Conservation (phyloP, 2,113 vertebrate genomes). For the Cyanoderma ruficeps region DNA sequence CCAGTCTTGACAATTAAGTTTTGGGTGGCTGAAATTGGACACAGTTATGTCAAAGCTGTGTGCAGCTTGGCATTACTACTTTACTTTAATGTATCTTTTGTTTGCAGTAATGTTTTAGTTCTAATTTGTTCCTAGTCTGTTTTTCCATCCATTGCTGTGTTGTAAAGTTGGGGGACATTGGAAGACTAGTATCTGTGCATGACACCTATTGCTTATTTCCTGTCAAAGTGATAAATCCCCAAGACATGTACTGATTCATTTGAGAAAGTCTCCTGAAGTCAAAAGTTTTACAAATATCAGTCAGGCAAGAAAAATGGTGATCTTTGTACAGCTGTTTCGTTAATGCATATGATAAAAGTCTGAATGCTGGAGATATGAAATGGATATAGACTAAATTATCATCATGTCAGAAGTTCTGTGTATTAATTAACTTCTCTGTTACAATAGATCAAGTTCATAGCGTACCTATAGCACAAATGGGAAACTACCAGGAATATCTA, state of each 20-base stretch:
- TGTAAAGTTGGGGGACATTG: not conserved
- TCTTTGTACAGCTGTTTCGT: not conserved
- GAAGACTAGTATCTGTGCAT: not conserved
- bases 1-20: not conserved
- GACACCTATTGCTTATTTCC: not conserved
- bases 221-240: not conserved
- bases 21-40: not conserved
- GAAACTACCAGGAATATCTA: conserved; percentile 96
- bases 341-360: not conserved
- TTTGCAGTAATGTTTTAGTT: not conserved
- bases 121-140: not conserved
- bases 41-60: not conserved
- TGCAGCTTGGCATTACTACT: not conserved
- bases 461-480: conserved; percentile 95
- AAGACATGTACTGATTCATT: not conserved
- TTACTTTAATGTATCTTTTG: not conserved
- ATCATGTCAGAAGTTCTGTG: not conserved
- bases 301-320: not conserved
- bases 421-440: conserved; percentile 12
- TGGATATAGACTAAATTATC: not conserved
- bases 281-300: not conserved
- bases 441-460: conserved; percentile 91
- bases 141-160: not conserved
- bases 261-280: not conserved
- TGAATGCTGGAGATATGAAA: not conserved